These are phyloP conservation scores for Meiosimyza decipiens DNA, from an alignment of 2,888 invertebrate species.

Conservation along the genomic window DNA sequence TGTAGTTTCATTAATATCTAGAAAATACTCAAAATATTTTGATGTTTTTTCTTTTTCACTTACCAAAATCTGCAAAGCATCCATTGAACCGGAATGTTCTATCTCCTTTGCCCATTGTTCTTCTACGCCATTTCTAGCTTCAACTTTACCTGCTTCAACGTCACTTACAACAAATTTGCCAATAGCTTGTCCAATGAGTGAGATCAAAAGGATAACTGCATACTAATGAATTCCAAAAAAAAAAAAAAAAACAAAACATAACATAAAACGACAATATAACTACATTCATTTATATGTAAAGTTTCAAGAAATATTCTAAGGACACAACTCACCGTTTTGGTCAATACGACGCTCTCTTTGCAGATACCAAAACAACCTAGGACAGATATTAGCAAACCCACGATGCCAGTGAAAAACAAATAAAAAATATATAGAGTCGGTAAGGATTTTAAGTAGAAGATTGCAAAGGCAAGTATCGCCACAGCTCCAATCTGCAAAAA, in stretches of 20 bases:
- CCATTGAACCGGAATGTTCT: too few species aligned
- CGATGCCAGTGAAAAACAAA: conserved; percentile 52
- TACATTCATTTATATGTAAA: background rate
- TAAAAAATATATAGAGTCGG: conserved; percentile 51
- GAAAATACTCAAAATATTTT: too few species aligned
- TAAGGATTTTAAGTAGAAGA: conserved; percentile 46
- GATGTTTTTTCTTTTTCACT: too few species aligned
- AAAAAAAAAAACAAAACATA: too few species aligned
- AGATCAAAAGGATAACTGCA: too few species aligned
- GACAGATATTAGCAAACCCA: conserved; percentile 52
- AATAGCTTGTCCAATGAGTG: too few species aligned
- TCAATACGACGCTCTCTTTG: conserved; percentile 54
- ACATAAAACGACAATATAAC: background rate
- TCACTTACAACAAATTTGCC: too few species aligned
- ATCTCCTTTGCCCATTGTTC: too few species aligned
- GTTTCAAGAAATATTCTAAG: background rate
- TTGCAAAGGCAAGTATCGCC: conserved; percentile 50
- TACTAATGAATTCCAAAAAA: background rate
- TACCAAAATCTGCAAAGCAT: too few species aligned
- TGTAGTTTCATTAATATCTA: too few species aligned
- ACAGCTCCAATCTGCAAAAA: conserved; percentile 52
- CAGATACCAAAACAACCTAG: conserved; percentile 59
- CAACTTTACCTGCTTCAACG: too few species aligned
- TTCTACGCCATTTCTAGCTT: too few species aligned
- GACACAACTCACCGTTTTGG: conserved; percentile 52